phyloP scores from a whole-genome alignment of 2,797 vertebrate genomes.

The Fistularia tabacaria region DNA sequence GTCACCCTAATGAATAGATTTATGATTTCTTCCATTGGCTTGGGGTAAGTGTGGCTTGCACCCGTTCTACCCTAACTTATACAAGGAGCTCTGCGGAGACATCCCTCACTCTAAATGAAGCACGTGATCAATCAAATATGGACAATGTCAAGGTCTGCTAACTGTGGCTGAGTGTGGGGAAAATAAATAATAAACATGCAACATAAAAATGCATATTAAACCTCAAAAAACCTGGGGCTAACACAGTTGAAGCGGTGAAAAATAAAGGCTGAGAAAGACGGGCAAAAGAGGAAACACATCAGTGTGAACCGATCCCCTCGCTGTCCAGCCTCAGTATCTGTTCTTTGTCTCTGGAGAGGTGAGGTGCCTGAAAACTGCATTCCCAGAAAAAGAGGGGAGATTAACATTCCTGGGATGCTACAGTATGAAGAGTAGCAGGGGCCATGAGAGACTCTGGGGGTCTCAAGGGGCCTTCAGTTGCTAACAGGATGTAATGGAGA shows the following conservation, averaged over 20 bases:
- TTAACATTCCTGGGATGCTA: conserved; percentile 67
- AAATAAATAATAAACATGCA: conserved; percentile 9
- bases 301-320: conserved; percentile 36
- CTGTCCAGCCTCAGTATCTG: conserved; percentile 46
- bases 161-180: conserved; percentile 21
- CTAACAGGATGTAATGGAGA: conserved; percentile 42
- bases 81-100: conserved; percentile 31
- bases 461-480: conserved; percentile 21
- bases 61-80: conserved; percentile 17
- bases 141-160: conserved; percentile 36
- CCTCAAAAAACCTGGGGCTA: conserved; percentile 23
- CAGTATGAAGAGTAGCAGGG: conserved; percentile 27
- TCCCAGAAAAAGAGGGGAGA: conserved; percentile 51
- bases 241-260: conserved; percentile 5
- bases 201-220: conserved; percentile 14
- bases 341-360: conserved; percentile 40
- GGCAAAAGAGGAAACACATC: conserved; percentile 31
- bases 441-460: conserved; percentile 15
- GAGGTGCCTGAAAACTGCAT: conserved; percentile 44
- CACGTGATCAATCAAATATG: conserved; percentile 41
- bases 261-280: conserved; percentile 10
- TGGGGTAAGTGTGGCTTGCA: conserved; percentile 5
- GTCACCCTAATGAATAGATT: conserved; percentile 34
- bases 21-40: conserved; percentile 22
- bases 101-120: conserved; percentile 43